phyloP scores from a whole-genome alignment of 2,797 vertebrate species.

The Acipenser transmontanus region DNA sequence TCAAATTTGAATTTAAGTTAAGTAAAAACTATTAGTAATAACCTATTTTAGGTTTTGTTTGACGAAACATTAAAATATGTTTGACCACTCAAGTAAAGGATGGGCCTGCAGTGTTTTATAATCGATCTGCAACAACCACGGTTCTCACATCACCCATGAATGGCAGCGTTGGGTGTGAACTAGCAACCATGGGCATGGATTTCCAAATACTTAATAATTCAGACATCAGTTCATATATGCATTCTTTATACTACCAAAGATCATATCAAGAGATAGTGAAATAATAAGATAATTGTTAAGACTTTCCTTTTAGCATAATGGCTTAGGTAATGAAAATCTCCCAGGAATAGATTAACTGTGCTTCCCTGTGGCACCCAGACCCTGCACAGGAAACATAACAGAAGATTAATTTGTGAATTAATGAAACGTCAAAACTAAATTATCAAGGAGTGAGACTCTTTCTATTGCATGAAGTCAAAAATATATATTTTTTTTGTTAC shows the following conservation, averaged over 20 bases:
- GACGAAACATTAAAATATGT: no score
- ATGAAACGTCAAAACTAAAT: conserved; percentile 9
- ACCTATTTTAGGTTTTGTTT: no score
- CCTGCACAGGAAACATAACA: conserved; percentile 11
- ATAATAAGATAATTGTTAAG: neutral
- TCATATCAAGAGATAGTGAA: neutral
- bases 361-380: conserved; percentile 19
- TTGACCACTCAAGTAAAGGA: no score
- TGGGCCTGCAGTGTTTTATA: no score
- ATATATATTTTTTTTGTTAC: neutral
- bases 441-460: conserved; percentile 30
- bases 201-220: no score
- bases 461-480: conserved; percentile 10
- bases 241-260: neutral
- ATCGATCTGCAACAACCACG: no score
- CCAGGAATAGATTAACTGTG: conserved; percentile 26
- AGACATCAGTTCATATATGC: no score
- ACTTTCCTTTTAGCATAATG: conserved; percentile 8
- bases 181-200: no score
- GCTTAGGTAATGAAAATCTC: conserved; percentile 35
- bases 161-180: no score
- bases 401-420: conserved; percentile 2
- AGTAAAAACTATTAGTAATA: no score
- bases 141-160: no score
- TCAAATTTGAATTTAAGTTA: no score